Percentiles rank a stretch among this genome's conserved stretches.
Evolutionary conservation across 92 coral and sea anemone species (phyloP).

Genomic region (Phenganax stokvisi): DNA sequence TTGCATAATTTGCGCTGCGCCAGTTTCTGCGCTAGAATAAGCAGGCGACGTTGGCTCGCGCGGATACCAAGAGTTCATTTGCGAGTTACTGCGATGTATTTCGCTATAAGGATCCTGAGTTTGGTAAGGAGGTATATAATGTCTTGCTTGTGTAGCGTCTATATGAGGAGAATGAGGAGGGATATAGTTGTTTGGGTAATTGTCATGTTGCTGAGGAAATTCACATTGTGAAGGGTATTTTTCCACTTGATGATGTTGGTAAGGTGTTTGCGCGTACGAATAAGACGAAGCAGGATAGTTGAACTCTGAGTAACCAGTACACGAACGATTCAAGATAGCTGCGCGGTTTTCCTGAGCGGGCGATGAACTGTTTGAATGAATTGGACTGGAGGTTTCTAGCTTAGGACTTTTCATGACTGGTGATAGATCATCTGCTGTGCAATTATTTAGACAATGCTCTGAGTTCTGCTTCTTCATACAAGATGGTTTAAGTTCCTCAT

Average conservation of each 20-base stretch:
- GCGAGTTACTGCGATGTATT: conserved; percentile 14
- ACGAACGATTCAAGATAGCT: conserved; percentile 18
- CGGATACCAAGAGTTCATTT: conserved; percentile 22
- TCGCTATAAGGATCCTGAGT: conserved; percentile 33
- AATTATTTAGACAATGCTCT: conserved; percentile 5
- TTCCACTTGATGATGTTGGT: conserved; percentile 18
- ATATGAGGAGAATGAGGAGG: conserved; percentile 20
- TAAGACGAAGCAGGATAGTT: background rate
- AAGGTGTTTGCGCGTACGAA: conserved; percentile 10
- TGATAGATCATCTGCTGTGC: conserved; percentile 7
- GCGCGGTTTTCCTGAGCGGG: conserved; percentile 25
- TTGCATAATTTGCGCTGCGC: conserved; percentile 32
- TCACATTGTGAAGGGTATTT: conserved; percentile 30
- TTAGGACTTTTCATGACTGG: conserved; percentile 18
- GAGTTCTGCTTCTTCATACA: conserved; percentile 38
- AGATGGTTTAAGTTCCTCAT: conserved; percentile 28
- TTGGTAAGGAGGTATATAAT: conserved; percentile 4
- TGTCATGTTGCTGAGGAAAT: conserved; percentile 22
- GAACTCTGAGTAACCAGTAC: conserved; percentile 11
- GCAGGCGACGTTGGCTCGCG: conserved; percentile 33
- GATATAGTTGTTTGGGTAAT: conserved; percentile 21
- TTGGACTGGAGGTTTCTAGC: conserved; percentile 22
- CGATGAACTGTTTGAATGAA: conserved; percentile 18
- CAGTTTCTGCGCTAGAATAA: conserved; percentile 3
- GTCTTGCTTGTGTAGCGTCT: conserved; percentile 15